Evolutionary conservation across 2,888 invertebrate genomes (phyloP).

Genomic region (Auanema freiburgensis): DNA sequence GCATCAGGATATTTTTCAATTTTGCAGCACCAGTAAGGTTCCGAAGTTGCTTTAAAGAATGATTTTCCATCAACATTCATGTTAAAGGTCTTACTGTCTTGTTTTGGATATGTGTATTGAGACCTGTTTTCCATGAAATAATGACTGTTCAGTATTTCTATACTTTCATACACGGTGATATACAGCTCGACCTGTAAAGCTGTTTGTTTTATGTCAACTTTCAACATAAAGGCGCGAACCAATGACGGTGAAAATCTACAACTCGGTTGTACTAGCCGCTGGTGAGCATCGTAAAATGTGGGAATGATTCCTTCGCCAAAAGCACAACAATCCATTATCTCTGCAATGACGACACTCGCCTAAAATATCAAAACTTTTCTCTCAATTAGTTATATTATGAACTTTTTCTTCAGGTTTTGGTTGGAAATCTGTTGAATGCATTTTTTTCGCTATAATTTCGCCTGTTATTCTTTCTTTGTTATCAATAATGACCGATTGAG

Average conservation of each 20-base stretch:
- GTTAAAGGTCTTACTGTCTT: not conserved
- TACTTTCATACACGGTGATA: too few relatives aligned
- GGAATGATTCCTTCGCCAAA: slow-evolving; percentile 35
- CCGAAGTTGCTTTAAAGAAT: slow-evolving; percentile 2
- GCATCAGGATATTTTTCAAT: slow-evolving; percentile 19
- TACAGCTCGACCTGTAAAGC: too few relatives aligned
- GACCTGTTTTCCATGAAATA: not conserved
- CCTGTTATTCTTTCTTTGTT: not conserved
- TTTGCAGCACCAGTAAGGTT: slow-evolving; percentile 36
- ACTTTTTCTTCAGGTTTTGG: too few relatives aligned
- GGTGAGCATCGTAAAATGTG: slow-evolving; percentile 37
- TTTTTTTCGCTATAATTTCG: slow-evolving; percentile 1
- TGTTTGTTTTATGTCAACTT: too few relatives aligned
- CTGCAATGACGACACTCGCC: slow-evolving; percentile 34
- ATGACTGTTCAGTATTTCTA: too few relatives aligned
- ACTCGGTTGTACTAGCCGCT: slow-evolving; percentile 20
- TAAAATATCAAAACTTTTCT: slow-evolving; percentile 12
- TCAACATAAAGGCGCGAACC: slow-evolving; percentile 5
- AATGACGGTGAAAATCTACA: slow-evolving; percentile 31
- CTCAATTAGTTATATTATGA: too few relatives aligned
- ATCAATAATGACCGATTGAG: too few relatives aligned
- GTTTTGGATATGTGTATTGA: not conserved
- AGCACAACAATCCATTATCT: slow-evolving; percentile 36
- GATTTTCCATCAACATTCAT: not conserved
- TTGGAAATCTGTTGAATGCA: not conserved